A percentile compares a stretch with the other conserved stretches of the same genome.
phyloP scores from a whole-genome alignment of 2,888 invertebrate genomes.

The Cosmia pyralina region DNA sequence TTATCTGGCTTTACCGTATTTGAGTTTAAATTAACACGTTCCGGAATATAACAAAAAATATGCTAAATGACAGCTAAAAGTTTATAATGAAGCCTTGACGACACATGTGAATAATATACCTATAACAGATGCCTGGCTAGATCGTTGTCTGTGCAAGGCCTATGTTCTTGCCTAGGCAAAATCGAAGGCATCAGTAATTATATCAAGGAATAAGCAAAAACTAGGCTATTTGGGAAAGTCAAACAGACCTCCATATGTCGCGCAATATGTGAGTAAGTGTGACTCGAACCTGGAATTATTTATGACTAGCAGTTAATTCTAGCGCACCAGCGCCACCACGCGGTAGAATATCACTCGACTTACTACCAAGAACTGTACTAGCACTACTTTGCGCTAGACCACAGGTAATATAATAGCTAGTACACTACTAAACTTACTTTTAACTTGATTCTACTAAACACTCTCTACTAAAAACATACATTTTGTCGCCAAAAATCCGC shows the following conservation, averaged over 20 bases:
- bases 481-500: too few species aligned
- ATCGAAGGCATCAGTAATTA: neutral
- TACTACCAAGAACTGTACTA: neutral
- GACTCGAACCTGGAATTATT: neutral
- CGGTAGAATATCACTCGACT: neutral
- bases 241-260: neutral
- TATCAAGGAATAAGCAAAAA: constrained; percentile 20
- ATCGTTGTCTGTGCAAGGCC: neutral
- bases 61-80: neutral
- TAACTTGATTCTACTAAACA: neutral
- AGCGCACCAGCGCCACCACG: neutral
- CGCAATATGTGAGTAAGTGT: neutral
- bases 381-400: neutral
- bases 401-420: neutral
- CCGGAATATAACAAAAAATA: neutral
- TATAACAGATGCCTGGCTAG: neutral
- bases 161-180: constrained; percentile 9
- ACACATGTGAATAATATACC: constrained; percentile 12
- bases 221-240: neutral
- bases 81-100: neutral
- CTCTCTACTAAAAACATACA: neutral
- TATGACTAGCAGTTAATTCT: neutral
- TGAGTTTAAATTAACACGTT: neutral
- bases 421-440: neutral
- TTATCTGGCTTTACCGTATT: neutral